Percentiles rank a stretch among this genome's conserved stretches.
Evolutionary conservation across 2,888 invertebrate species (phyloP).

Genomic region (Apocheima hispidaria): DNA sequence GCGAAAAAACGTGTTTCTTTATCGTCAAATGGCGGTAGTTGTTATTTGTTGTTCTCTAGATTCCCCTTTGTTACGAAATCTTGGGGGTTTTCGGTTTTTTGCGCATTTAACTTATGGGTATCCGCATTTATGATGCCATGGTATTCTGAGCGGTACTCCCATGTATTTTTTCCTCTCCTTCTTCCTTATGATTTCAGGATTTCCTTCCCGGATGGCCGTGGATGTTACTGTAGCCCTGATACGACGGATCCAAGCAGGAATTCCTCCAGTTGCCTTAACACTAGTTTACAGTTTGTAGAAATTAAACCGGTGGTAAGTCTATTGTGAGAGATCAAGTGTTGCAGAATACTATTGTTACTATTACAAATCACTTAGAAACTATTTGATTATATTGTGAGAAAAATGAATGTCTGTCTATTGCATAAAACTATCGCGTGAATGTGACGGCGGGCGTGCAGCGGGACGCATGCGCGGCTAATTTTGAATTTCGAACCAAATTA

Average conservation of each 20-base stretch:
- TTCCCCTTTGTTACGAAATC: constrained; percentile 80
- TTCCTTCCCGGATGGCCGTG: constrained; percentile 81
- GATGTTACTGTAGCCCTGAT: constrained; percentile 77
- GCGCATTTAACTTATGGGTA: constrained; percentile 81
- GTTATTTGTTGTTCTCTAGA: constrained; percentile 77
- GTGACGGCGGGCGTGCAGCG: constrained; percentile 79
- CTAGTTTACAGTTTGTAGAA: constrained; percentile 79
- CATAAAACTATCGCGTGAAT: constrained; percentile 83
- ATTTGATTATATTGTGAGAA: constrained; percentile 75
- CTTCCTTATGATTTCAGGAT: constrained; percentile 62
- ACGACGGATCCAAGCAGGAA: constrained; percentile 80
- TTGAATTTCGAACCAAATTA: constrained; percentile 71
- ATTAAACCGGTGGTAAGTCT: constrained; percentile 76
- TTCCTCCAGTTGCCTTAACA: constrained; percentile 83
- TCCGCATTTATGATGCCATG: constrained; percentile 72
- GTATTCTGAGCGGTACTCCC: constrained; percentile 67
- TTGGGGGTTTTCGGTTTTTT: constrained; percentile 74
- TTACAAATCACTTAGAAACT: constrained; percentile 82
- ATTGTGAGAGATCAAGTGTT: constrained; percentile 81
- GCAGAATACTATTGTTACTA: constrained; percentile 76
- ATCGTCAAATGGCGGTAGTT: constrained; percentile 85
- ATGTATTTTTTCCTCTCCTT: constrained; percentile 64
- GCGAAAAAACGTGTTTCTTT: constrained; percentile 87
- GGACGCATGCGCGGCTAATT: constrained; percentile 82
- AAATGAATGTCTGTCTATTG: constrained; percentile 81